phyloP scores from a whole-genome alignment of 2,797 vertebrate genomes.

The Acrossocheilus wenchowensis region DNA sequence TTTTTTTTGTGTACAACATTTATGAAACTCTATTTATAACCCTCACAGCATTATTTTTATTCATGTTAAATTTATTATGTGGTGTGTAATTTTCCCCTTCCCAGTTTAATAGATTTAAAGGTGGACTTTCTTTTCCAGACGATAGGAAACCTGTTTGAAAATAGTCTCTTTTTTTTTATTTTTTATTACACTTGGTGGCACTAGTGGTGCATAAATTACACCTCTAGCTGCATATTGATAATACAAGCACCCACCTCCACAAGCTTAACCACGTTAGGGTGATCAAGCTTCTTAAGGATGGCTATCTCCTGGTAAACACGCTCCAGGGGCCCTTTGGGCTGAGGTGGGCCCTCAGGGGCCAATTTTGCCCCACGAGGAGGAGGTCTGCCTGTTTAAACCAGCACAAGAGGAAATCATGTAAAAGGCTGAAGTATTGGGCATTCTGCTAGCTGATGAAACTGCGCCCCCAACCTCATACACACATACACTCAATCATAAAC shows the following conservation, averaged over 20 bases:
- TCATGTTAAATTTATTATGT: neutral
- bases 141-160: neutral
- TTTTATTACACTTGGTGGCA: neutral
- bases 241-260: constrained; percentile 84
- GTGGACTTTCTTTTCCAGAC: neutral
- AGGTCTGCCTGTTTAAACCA: constrained; percentile 83
- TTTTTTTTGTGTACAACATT: neutral
- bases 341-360: constrained; percentile 81
- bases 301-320: constrained; percentile 98
- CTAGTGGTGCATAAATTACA: neutral
- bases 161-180: neutral
- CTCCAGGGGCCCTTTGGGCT: constrained; percentile 91
- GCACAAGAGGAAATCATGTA: constrained; percentile 27
- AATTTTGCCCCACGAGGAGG: constrained; percentile 89
- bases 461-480: constrained; percentile 31
- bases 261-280: constrained; percentile 96
- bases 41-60: neutral
- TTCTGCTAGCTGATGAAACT: constrained; percentile 22
- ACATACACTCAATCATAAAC: constrained; percentile 44
- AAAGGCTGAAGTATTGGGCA: neutral
- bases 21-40: neutral
- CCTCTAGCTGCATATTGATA: neutral
- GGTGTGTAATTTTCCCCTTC: neutral
- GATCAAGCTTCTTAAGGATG: constrained; percentile 97
- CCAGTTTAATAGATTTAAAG: neutral